Percentiles rank a stretch among this genome's conserved stretches.
These are phyloP conservation scores for Akabosia matsudoensis DNA, from an alignment of 1,140 invertebrate species.

Conservation along the genomic window DNA sequence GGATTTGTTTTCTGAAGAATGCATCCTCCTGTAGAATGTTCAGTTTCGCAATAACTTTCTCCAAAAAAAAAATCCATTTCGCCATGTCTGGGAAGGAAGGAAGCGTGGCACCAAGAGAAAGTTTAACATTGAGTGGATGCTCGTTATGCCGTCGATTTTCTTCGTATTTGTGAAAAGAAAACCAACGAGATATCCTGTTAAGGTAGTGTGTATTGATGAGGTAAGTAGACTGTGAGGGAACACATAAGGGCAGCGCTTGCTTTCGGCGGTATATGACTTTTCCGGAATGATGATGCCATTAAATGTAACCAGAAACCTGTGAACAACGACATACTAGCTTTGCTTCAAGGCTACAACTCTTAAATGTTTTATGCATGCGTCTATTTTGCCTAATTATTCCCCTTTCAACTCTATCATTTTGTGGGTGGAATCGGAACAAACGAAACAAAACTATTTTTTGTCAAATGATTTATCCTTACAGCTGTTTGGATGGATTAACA, in stretches of 20 bases:
- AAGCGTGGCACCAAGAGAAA: not conserved
- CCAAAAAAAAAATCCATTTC: too few relatives aligned
- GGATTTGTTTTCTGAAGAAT: conserved; percentile 2
- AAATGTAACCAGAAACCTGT: conserved; percentile 12
- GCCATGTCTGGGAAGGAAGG: not conserved
- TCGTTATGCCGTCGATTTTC: not conserved
- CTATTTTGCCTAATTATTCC: not conserved
- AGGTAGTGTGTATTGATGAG: not conserved
- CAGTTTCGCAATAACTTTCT: too few relatives aligned
- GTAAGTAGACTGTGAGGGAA: not conserved
- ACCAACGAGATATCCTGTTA: not conserved
- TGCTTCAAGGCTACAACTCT: not conserved
- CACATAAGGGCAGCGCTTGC: not conserved
- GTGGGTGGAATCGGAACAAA: too few relatives aligned
- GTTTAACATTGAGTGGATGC: not conserved
- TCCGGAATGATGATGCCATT: not conserved
- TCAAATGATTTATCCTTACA: too few relatives aligned
- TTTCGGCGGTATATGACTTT: not conserved
- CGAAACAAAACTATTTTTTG: too few relatives aligned
- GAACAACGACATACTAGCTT: too few relatives aligned
- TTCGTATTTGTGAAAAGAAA: not conserved
- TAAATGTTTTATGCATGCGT: not conserved
- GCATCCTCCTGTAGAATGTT: too few relatives aligned
- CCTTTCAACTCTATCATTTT: not conserved
- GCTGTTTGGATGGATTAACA: too few relatives aligned